Evolutionary conservation across 2,797 vertebrate species (phyloP).

Genomic region (Eulemur rubriventer): DNA sequence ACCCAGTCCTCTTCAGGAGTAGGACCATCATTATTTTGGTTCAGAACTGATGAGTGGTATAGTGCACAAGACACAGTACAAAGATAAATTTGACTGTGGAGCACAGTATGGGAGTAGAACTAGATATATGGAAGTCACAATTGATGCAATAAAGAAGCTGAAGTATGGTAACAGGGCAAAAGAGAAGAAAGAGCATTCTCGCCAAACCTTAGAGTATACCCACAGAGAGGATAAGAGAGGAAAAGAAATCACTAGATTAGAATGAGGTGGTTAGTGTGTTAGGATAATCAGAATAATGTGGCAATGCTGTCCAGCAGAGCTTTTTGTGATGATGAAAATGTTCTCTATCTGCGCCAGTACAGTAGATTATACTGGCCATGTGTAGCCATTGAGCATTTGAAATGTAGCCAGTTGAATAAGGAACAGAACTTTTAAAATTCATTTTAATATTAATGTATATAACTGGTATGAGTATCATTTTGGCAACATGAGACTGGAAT

Average conservation of each 20-base stretch:
- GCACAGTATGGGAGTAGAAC: neutral
- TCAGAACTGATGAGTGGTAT: neutral
- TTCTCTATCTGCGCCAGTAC: neutral
- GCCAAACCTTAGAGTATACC: neutral
- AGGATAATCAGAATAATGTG: neutral
- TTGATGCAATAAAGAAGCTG: neutral
- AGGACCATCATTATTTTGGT: neutral
- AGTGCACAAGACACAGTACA: neutral
- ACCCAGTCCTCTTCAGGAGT: neutral
- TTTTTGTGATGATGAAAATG: neutral
- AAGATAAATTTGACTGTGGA: neutral
- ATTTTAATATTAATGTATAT: neutral
- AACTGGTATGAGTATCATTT: neutral
- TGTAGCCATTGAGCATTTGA: neutral
- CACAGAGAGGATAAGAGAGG: neutral
- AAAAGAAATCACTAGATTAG: neutral
- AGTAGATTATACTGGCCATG: neutral
- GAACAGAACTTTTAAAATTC: neutral
- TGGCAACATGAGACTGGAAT: neutral
- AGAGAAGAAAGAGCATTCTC: neutral
- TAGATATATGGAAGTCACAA: neutral
- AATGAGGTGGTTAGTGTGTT: neutral
- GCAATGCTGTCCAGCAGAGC: neutral
- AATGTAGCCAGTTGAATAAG: neutral
- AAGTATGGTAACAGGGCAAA: neutral